phyloP scores from a whole-genome alignment of 2,888 invertebrate species.

The Conchocele bisecta region DNA sequence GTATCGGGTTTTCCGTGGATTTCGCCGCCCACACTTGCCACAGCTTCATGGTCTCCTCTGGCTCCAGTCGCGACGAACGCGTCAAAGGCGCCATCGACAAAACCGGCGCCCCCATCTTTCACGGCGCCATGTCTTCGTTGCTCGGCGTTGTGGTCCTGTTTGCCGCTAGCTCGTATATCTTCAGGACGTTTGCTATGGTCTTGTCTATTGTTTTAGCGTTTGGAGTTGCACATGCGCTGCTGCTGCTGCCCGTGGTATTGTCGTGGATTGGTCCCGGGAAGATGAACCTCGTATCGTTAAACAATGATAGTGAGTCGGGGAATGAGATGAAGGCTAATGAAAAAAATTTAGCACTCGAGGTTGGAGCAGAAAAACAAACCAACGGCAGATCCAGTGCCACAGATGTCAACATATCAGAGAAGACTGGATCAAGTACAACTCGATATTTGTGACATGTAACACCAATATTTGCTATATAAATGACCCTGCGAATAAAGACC shows the following conservation, averaged over 20 bases:
- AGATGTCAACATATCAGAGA: no score
- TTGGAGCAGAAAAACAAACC: no score
- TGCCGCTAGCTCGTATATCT: constrained; percentile 59
- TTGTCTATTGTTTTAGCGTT: constrained; percentile 65
- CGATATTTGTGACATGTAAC: no score
- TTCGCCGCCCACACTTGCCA: constrained; percentile 73
- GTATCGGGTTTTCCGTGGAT: constrained; percentile 75
- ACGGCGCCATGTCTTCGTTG: constrained; percentile 65
- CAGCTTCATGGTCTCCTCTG: constrained; percentile 58
- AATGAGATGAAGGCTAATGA: no score
- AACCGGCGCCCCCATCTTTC: constrained; percentile 63
- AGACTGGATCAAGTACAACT: no score
- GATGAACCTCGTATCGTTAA: no score
- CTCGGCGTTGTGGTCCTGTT: constrained; percentile 62
- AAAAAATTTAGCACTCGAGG: no score
- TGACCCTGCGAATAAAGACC: no score
- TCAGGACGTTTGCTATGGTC: constrained; percentile 63
- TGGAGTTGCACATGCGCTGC: constrained; percentile 57
- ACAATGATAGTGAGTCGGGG: no score
- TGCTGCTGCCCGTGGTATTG: constrained; percentile 61
- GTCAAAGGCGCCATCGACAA: constrained; percentile 50
- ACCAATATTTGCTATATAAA: no score
- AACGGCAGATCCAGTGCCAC: no score
- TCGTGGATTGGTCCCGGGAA: constrained; percentile 52
- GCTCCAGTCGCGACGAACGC: constrained; percentile 34